These are phyloP conservation scores for Sarcophaga caerulescens DNA, from an alignment of 2,888 invertebrate genomes.

Conservation along the genomic window DNA sequence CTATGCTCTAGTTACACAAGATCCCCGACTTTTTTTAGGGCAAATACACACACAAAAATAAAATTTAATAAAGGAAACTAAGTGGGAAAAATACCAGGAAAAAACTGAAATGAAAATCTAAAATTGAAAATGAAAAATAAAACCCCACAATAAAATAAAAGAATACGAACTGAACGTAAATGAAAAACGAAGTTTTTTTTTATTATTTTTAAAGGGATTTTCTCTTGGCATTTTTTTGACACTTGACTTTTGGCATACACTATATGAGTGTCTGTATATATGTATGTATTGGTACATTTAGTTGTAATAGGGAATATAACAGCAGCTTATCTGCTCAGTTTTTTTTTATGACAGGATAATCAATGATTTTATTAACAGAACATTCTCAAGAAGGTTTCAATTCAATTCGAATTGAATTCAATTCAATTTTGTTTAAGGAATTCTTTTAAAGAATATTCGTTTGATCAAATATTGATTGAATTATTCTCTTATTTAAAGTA, in stretches of 20 bases:
- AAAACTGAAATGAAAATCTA: neutral
- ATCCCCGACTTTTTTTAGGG: neutral
- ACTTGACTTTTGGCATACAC: conserved; percentile 32
- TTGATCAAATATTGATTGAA: neutral
- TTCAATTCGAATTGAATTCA: neutral
- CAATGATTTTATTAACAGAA: conserved; percentile 25
- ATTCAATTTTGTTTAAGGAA: neutral
- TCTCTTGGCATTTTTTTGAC: conserved; percentile 33
- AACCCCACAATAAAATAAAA: conserved; percentile 9
- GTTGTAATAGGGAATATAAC: neutral
- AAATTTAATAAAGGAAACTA: neutral
- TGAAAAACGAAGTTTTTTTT: no score
- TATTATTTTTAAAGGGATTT: conserved; percentile 18
- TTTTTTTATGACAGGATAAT: conserved; percentile 26
- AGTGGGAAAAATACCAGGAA: neutral
- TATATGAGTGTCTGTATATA: neutral
- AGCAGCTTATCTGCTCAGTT: conserved; percentile 13
- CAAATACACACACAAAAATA: neutral
- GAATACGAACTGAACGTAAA: neutral
- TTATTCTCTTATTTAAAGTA: neutral
- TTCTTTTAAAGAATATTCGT: neutral
- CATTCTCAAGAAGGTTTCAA: conserved; percentile 14
- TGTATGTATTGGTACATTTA: neutral
- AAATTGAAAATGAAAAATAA: conserved; percentile 22
- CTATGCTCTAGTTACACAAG: neutral